phyloP scores from a whole-genome alignment of 2,797 vertebrate species.

The Acropternis orthonyx region DNA sequence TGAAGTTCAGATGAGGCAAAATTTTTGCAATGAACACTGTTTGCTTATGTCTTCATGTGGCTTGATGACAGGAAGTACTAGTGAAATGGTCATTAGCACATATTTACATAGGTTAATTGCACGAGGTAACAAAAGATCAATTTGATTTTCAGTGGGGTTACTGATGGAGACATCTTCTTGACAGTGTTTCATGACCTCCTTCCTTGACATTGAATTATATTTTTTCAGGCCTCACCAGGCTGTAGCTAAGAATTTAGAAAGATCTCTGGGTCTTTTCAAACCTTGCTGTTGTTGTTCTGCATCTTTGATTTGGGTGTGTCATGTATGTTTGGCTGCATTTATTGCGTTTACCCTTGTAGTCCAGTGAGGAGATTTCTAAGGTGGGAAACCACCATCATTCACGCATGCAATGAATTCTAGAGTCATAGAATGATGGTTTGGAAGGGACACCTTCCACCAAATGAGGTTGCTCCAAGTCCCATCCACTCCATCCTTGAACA shows the following conservation, averaged over 20 bases:
- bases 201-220: background rate
- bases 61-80: background rate
- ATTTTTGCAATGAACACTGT: background rate
- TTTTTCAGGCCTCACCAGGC: background rate
- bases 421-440: background rate
- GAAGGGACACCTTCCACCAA: background rate
- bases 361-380: background rate
- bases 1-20: background rate
- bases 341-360: background rate
- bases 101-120: slow-evolving; percentile 60
- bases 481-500: background rate
- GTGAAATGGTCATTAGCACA: slow-evolving; percentile 10
- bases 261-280: background rate
- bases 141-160: background rate
- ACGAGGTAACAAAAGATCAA: background rate
- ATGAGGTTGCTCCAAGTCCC: background rate
- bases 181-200: background rate
- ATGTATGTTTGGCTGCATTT: background rate
- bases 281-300: background rate
- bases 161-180: background rate
- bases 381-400: background rate
- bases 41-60: background rate
- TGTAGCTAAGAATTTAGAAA: background rate
- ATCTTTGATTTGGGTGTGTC: background rate
- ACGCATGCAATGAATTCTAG: background rate